Base-by-base conservation (phyloP, 2,113 vertebrate species). In the Urocitellus parryii region DNA sequence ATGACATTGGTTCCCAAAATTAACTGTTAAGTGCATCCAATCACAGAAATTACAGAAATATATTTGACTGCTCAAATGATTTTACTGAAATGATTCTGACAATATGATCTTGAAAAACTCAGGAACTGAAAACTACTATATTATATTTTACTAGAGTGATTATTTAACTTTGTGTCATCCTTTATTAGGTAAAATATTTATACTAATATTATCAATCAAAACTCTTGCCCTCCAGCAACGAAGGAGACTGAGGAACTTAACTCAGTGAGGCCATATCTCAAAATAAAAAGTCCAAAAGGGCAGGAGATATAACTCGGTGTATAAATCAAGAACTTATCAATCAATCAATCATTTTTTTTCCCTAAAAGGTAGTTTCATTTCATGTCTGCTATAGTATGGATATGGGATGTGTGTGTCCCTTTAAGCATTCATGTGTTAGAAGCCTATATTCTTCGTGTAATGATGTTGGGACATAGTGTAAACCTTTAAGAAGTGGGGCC, bases 101-200 rank as follows among this genome's bases (percentile, higher is more conserved):
- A 18, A 82, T 48, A 78, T 67, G 8, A 53, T 68, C 80, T 79
- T 84, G 24, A 88, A 34, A 91, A 95, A 92, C 16, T 79, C 14
- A 74, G 48, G 18, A 95, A 95, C 58, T 80, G 17, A 93, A 90
- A 93, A 84, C 61, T 39, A 0, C 67, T 82, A 76, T 39, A 87
- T 67, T 87, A 68, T 18, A 82, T 77, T 77, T 96, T 65, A 29
- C 16, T 20, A 83, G 3, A 53, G 3, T 82, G 20, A 65, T 81
- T 80, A 97, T 90, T 1, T 90, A 96, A 94, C 78, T 94, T 90
- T 88, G 68, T 24, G 39, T 56, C 39, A 94, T 42, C 7, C 22
- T 91, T 42, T 74, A 45, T 78, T 83, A 88, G 25, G 16, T 70
- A 93, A 56, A 95, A 90, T 17, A 8, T 65, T 39, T 65, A 72